Base-by-base conservation (phyloP, 2,797 vertebrate genomes). In the Tokudaia muenninki region DNA sequence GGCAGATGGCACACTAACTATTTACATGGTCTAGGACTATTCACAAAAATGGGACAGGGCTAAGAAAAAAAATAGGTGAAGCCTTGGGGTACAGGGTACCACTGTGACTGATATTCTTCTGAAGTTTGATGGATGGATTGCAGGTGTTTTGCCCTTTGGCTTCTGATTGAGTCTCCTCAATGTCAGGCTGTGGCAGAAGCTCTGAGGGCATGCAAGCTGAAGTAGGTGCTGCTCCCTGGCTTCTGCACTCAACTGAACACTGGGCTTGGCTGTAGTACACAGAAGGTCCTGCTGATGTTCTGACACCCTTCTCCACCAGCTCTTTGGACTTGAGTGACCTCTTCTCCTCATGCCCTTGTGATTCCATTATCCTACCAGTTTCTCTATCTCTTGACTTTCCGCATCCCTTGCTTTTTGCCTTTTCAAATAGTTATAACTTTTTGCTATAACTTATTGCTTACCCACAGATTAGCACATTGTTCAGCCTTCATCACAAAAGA, bases 51-150 rank as follows among this genome's bases (percentile, higher is more conserved):
- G 11, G 29, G 11, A 24, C 24, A 17, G 67, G 37, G 41, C 31
- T 86, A 47, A 67, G 78, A 63, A 75, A 94, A 94, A 91, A 92
- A 92, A 82, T 16, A 22, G 47, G 44, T 31, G 1, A 67, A 52
- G 31, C 34, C 12, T 6, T 6, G 2, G n/a, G 19, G 3, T 90
- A 1, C 31, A n/a, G 29, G 26, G 19, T 63, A 63, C 34, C n/a
- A 41, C 11, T 77, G 21, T 70, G 90, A 59, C 13, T 10, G 31
- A 13, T 47, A 31, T 22, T 93, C 10, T 34, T 21, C 4, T 82
- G 67, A 50, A 93, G 67, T 63, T n/a, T 34, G 44, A 67, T 22
- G 14, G 44, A 17, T 79, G 31, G 59, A 26, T 12, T 50, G 14
- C 24, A 41, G 29, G 10, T 41, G 41, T 50, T 31, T 81, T 79